phyloP scores from a whole-genome alignment of 1,140 invertebrate genomes.

The Eumaeus atala region DNA sequence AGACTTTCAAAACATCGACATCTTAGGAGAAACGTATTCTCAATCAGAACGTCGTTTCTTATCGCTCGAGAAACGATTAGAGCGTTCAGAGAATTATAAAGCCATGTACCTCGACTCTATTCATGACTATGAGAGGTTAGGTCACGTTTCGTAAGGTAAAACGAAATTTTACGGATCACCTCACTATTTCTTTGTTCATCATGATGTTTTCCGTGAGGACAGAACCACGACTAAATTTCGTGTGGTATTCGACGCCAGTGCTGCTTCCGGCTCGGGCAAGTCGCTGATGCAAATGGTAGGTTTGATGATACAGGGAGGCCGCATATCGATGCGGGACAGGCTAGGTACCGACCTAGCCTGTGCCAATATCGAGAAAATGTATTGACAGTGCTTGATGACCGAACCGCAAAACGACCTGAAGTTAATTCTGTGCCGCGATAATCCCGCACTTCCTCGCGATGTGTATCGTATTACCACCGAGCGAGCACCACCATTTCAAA shows the following conservation, averaged over 20 bases:
- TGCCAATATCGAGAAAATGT: not conserved
- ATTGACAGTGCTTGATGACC: not conserved
- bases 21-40: conserved; percentile 20
- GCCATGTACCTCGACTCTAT: not conserved
- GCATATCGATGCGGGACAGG: not conserved
- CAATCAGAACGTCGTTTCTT: conserved; percentile 18
- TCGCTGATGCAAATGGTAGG: no score
- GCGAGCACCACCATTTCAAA: no score
- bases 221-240: not conserved
- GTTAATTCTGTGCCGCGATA: no score
- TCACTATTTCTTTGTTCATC: not conserved
- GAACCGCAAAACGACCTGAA: no score
- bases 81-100: not conserved
- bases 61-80: conserved; percentile 19
- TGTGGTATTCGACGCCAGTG: no score
- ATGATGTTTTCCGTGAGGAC: not conserved
- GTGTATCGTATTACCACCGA: no score
- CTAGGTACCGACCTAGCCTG: not conserved
- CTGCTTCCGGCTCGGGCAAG: no score
- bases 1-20: no score
- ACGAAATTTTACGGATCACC: not conserved
- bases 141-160: not conserved
- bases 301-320: no score
- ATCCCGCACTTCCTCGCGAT: no score
- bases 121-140: not conserved